Percentiles rank a stretch among this genome's conserved stretches.
phyloP scores from a whole-genome alignment of 2,113 vertebrate genomes.

The Cinclus mexicanus region DNA sequence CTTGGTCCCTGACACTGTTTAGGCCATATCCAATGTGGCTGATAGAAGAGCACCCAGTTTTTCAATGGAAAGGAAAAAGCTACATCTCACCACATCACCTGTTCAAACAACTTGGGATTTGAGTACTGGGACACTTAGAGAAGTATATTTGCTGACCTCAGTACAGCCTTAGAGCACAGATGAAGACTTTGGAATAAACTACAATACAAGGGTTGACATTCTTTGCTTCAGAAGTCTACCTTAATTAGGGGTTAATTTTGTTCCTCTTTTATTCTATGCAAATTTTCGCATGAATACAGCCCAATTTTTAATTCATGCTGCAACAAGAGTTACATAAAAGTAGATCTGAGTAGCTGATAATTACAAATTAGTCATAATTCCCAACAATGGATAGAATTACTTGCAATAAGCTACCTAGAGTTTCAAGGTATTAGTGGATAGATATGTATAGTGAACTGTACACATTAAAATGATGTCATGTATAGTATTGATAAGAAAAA shows the following conservation, averaged over 20 bases:
- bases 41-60: neutral
- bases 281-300: neutral
- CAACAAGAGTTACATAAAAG: neutral
- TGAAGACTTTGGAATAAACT: neutral
- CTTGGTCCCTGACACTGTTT: neutral
- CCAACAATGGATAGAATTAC: neutral
- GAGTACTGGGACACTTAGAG: neutral
- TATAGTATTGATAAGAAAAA: neutral
- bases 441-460: neutral
- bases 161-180: neutral
- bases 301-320: neutral
- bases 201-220: neutral
- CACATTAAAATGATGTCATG: neutral
- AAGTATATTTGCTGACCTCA: neutral
- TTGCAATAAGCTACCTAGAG: neutral
- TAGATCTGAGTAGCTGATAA: neutral
- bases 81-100: neutral
- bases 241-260: neutral
- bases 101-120: rapidly evolving
- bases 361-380: neutral
- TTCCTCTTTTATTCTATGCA: neutral
- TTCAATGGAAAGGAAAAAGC: neutral
- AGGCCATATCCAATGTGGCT: neutral
- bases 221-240: neutral
- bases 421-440: neutral